Conservation (phyloP, 2,888 invertebrate species). For the Perizoma flavofasciatum region DNA sequence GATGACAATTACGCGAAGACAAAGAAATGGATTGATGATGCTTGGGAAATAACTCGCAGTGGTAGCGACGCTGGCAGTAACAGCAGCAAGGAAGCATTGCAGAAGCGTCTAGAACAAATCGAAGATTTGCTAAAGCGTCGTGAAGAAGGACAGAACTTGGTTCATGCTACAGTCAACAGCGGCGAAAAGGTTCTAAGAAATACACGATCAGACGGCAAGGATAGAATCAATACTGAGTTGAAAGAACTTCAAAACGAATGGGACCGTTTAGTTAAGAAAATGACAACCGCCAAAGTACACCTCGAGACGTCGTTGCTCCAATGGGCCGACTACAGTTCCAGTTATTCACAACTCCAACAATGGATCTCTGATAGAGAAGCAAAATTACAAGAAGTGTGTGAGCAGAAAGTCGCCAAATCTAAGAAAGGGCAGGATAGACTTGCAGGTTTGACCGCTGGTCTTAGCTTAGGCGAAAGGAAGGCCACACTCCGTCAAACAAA, state of each 20-base stretch:
- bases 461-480: constrained; percentile 93
- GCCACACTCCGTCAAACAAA: constrained; percentile 95
- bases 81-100: constrained; percentile 92
- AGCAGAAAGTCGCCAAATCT: constrained; percentile 91
- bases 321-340: constrained; percentile 98
- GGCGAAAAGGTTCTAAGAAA: constrained; percentile 95
- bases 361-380: constrained; percentile 98
- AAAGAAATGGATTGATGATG: constrained; percentile 93
- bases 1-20: constrained; percentile 90
- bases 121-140: constrained; percentile 91
- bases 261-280: constrained; percentile 95
- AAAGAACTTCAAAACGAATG: constrained; percentile 96
- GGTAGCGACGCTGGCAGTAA: constrained; percentile 91
- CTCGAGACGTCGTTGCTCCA: constrained; percentile 95
- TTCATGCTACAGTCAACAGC: constrained; percentile 93
- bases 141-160: constrained; percentile 93
- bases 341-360: constrained; percentile 95
- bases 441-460: constrained; percentile 88
- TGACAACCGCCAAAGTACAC: constrained; percentile 95
- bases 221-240: constrained; percentile 92
- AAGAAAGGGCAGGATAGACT: constrained; percentile 88
- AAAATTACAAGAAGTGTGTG: constrained; percentile 94
- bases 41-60: constrained; percentile 91
- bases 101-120: constrained; percentile 90
- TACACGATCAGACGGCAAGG: constrained; percentile 94